Evolutionary conservation across 2,797 vertebrate species (phyloP), one percentile per base, ranked within the genome.

Genomic region (Oreonectes daqikongensis): DNA sequence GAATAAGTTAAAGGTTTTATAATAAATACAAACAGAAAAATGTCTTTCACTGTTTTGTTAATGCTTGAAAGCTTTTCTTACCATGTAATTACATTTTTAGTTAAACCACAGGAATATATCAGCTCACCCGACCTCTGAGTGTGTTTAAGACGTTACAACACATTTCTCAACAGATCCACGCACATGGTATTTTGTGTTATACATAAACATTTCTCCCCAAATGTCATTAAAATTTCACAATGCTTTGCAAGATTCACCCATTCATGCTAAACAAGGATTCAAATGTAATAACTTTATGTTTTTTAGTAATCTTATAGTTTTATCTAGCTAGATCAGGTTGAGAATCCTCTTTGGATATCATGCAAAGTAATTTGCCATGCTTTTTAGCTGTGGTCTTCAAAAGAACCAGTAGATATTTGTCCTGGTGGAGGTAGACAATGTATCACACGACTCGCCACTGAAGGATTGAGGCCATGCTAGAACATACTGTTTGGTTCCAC

Each of bases 351-450:
- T 55, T 42, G 1, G 32, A 70, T n/a, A 14, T 14, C 11, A 70
- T 42, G 52, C 15, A 20, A 35, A 61, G 9, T 17, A 17, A 74
- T 74, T 65, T 0, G 50, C 12, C 14, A 26, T 28, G n/a, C 26
- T 65, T 59, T 66, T 42, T 24, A 78, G 42, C 50, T 15, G 59
- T 24, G 35, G 3, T 20, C 60, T 44, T 7, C 32, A 0, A 18
- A 48, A 65, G 20, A 15, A 38, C 18, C 32, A 20, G 40, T 15
- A 64, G 22, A 67, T 35, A 11, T 65, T 10, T 78, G 44, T 78
- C 32, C 24, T 32, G 35, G 20, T 65, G 46, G 4, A 26, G 24
- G 2, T 26, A 20, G 65, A 69, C 4, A 12, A 22, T 30, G 26
- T 28, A n/a, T 81, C 63, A 55, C 18, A 38, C 5, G 64, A 73